Base-by-base conservation (phyloP, 2,888 invertebrate species). In the Bellardia pandia region DNA sequence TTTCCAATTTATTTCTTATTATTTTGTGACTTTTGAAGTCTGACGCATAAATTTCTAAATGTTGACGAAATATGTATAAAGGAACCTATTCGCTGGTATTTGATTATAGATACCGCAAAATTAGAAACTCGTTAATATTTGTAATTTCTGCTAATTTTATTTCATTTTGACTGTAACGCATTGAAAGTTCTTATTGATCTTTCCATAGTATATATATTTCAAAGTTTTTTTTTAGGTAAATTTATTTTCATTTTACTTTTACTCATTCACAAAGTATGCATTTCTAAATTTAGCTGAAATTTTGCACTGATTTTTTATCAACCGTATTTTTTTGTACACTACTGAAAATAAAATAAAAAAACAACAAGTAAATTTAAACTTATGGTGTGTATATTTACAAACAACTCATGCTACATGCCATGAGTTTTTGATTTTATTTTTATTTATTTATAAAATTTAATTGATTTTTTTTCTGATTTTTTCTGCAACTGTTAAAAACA, bases 261-360 rank as follows among this genome's bases (percentile, higher is more conserved):
- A 87, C 87, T 87, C 85, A 85, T 85, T 77, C 75, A 60, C 23
- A 75, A 87, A 85, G 42, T 82, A 87, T 87, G 80, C 74, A 78
- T 45, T 81, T 85, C 78, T 87, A 78, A 71, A 85, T 75, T 82
- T 82, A 85, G 81, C 37, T 40, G 7, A 16, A 74, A 74, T 78
- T 23, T 30, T 69, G 37, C n/a, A 74, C 60, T 62, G 64, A 51
- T 56, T 72, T 72, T 42, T 56, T 66, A 14, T 69, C 79, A 71
- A 71, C 13, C 13, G 37, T 51, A 69, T 72, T 72, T 48, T 58
- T 48, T 71, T 60, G 66, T 66, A 0, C 30, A 66, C 69, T 84
- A 45, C 23, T 68, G 16, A 68, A 81, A 78, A 74, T 79, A 82
- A 48, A 62, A 14, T 7, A 64, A 48, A 48, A 60, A 48, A 71